These are phyloP conservation scores for Galeruca laticollis DNA, from an alignment of 2,888 invertebrate species.

Conservation along the genomic window DNA sequence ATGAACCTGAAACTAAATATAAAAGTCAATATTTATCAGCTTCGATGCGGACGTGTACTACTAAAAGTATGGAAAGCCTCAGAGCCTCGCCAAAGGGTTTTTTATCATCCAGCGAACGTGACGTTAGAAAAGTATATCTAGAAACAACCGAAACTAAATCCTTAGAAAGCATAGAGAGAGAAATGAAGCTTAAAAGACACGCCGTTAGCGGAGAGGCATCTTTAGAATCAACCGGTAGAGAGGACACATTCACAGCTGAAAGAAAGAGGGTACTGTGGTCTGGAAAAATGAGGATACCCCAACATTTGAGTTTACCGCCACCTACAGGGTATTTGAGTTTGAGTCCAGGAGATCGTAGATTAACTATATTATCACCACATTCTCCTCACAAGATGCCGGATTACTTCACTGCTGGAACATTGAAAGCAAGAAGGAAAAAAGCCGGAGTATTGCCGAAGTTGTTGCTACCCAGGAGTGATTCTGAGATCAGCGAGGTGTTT, in stretches of 20 bases:
- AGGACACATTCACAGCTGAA: slow-evolving; percentile 71
- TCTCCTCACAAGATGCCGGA: slow-evolving; percentile 80
- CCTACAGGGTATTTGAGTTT: slow-evolving; percentile 70
- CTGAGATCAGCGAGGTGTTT: slow-evolving; percentile 77
- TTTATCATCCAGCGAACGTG: slow-evolving; percentile 76
- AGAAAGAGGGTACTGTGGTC: slow-evolving; percentile 77
- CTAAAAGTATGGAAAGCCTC: slow-evolving; percentile 80
- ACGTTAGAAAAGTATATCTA: slow-evolving; percentile 70
- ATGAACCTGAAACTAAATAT: slow-evolving; percentile 71
- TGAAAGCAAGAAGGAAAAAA: slow-evolving; percentile 74
- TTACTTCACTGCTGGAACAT: slow-evolving; percentile 70
- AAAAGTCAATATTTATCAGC: slow-evolving; percentile 71
- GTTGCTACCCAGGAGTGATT: slow-evolving; percentile 81
- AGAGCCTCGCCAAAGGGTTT: slow-evolving; percentile 72
- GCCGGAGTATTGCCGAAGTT: slow-evolving; percentile 81
- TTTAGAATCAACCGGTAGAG: slow-evolving; percentile 60
- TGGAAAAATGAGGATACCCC: slow-evolving; percentile 74
- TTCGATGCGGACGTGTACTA: slow-evolving; percentile 69
- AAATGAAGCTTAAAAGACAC: slow-evolving; percentile 70
- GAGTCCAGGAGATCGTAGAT: slow-evolving; percentile 71
- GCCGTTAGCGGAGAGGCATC: slow-evolving; percentile 74
- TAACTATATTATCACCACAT: slow-evolving; percentile 85
- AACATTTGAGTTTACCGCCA: slow-evolving; percentile 79
- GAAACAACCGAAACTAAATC: slow-evolving; percentile 73
- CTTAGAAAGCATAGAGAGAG: slow-evolving; percentile 72